Conservation (phyloP, 1,140 invertebrate species). For the Drosophila cardini region DNA sequence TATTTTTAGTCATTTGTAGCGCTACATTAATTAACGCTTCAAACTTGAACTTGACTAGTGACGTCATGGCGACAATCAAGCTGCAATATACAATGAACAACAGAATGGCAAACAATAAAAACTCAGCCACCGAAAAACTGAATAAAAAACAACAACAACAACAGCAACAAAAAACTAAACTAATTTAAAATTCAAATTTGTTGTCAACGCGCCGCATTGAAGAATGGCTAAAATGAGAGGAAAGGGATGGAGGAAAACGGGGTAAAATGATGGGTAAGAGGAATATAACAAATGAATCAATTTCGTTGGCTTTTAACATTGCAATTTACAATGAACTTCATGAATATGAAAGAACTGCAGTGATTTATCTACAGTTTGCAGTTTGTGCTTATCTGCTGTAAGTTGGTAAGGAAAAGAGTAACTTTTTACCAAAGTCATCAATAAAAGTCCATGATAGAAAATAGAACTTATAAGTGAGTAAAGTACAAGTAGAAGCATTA, state of each 20-base stretch:
- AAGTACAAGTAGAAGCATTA: constrained; percentile 1
- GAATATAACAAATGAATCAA: constrained; percentile 22
- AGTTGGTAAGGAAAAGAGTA: constrained; percentile 1
- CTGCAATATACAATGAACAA: constrained; percentile 70
- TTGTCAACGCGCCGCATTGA: constrained; percentile 28
- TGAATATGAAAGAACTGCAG: constrained; percentile 32
- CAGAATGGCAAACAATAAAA: constrained; percentile 66
- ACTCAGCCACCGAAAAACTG: constrained; percentile 62
- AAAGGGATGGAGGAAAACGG: neutral
- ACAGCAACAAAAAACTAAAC: constrained; percentile 17
- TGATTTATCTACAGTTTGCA: constrained; percentile 42
- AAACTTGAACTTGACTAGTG: constrained; percentile 73
- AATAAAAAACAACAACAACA: constrained; percentile 39
- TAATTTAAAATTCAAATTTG: constrained; percentile 70
- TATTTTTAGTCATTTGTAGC: constrained; percentile 49
- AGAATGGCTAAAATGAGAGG: neutral
- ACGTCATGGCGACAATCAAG: constrained; percentile 64
- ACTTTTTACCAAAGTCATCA: constrained; percentile 47
- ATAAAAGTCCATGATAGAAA: constrained; percentile 45
- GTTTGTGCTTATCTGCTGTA: constrained; percentile 37
- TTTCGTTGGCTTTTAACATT: constrained; percentile 35
- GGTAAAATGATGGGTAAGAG: neutral
- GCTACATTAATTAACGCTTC: constrained; percentile 61
- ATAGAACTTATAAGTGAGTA: neutral
- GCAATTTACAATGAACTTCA: constrained; percentile 44